phyloP scores from a whole-genome alignment of 2,888 invertebrate genomes.

The Hecatera dysodea region DNA sequence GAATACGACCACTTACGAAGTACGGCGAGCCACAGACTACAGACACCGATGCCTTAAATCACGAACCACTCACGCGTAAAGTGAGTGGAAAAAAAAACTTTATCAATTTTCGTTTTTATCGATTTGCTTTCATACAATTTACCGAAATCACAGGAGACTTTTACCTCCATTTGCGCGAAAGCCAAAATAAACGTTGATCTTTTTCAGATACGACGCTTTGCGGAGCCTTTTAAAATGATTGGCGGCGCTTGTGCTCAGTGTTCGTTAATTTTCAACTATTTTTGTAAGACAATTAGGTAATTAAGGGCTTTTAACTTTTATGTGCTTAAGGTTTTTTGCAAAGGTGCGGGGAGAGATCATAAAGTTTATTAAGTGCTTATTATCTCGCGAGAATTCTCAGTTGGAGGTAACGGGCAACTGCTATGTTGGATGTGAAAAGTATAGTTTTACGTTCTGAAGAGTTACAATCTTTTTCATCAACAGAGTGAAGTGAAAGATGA shows the following conservation, averaged over 20 bases:
- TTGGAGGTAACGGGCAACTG: slow-evolving; percentile 26
- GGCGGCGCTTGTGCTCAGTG: slow-evolving; percentile 41
- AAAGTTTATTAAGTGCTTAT: slow-evolving; percentile 51
- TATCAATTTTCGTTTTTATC: slow-evolving; percentile 81
- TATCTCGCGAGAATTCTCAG: slow-evolving; percentile 24
- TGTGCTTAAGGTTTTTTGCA: slow-evolving; percentile 29
- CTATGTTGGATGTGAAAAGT: slow-evolving; percentile 9
- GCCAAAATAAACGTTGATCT: slow-evolving; percentile 69
- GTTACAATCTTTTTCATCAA: background rate
- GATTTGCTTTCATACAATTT: slow-evolving; percentile 82
- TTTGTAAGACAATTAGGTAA: slow-evolving; percentile 61
- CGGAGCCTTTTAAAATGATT: slow-evolving; percentile 71
- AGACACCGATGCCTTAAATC: slow-evolving; percentile 78
- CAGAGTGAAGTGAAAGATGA: background rate
- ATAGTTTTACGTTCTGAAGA: background rate
- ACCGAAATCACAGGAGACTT: slow-evolving; percentile 80
- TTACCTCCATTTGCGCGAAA: slow-evolving; percentile 83
- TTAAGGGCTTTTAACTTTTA: slow-evolving; percentile 49
- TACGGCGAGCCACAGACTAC: slow-evolving; percentile 68
- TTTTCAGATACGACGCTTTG: slow-evolving; percentile 64
- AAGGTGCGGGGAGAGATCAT: slow-evolving; percentile 5
- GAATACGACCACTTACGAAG: slow-evolving; percentile 68
- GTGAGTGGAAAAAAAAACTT: slow-evolving; percentile 77
- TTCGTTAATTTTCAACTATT: slow-evolving; percentile 59
- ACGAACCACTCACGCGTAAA: slow-evolving; percentile 87